These are phyloP conservation scores for Andrena hattorfiana DNA, from an alignment of 2,888 invertebrate genomes.

Conservation along the genomic window DNA sequence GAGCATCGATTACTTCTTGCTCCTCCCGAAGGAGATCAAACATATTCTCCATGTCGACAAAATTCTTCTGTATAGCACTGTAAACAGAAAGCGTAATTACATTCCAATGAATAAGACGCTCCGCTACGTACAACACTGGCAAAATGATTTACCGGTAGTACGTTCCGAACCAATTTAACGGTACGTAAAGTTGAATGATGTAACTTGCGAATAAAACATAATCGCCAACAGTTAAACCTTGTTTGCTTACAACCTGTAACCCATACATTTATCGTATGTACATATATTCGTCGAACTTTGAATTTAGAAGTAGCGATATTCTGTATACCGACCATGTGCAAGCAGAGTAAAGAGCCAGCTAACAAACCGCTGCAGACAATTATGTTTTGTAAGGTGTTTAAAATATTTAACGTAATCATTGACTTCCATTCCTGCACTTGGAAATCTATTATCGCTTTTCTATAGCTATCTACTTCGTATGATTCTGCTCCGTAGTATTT, in stretches of 20 bases:
- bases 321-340: constrained; percentile 89
- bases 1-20: constrained; percentile 94
- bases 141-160: constrained; percentile 92
- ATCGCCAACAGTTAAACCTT: constrained; percentile 95
- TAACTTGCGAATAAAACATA: constrained; percentile 98
- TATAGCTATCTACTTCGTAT: constrained; percentile 95
- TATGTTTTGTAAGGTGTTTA: constrained; percentile 96
- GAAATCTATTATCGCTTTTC: constrained; percentile 93
- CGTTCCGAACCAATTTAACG: constrained; percentile 99
- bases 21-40: constrained; percentile 96
- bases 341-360: constrained; percentile 94
- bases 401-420: constrained; percentile 93
- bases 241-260: constrained; percentile 86
- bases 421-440: constrained; percentile 97
- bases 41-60: constrained; percentile 99
- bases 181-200: constrained; percentile 96
- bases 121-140: neutral
- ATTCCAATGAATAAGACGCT: neutral
- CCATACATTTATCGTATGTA: constrained; percentile 16
- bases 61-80: constrained; percentile 98
- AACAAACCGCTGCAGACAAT: constrained; percentile 95
- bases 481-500: constrained; percentile 98
- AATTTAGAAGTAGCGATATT: neutral
- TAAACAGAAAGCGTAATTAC: constrained; percentile 40
- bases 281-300: neutral